Base-by-base conservation (phyloP, 2,113 vertebrate genomes). In the Maccullochella peelii region DNA sequence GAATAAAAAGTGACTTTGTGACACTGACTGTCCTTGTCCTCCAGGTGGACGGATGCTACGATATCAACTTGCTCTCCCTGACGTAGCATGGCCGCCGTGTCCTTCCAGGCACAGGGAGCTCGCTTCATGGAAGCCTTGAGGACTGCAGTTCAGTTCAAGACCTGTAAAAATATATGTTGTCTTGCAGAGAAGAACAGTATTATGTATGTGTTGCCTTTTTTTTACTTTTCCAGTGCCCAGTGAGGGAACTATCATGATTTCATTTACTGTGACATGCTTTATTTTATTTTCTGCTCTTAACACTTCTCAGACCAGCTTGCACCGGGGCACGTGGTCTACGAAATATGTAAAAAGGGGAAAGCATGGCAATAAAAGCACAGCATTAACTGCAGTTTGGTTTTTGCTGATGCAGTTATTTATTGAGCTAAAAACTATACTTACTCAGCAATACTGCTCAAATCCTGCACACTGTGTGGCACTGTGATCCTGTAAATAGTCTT, bases 31-130 rank as follows among this genome's bases (percentile, higher is more conserved):
- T 16, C 15, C 15, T 16, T 49, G 47, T 18, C 16, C 47, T 6
- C 14, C 95, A 99, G 98, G 98, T 99, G 91, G 97, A 98, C 1
- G 98, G 98, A 87, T 97, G 97, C 93, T 99, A 99, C 0, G 97
- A 99, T 58, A 92, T 99, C 91, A 97, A 97, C 88, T 82, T 98
- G 69, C 96, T 99, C 4, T 98, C 97, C 11, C 97, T 98, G 89
- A 97, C 95, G 0, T 99, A 91, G 96, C 27, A 44, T 9, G 2
- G 36, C 2, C 9, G 1, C 11, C 10, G 30, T 8, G 21, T n/a
- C 8, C 21, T 21, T 10, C 14, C n/a, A 3, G n/a, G 12, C 0
- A 21, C 21, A 14, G 20, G 25, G 15, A 12, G 33, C 20, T 67
- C 33, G n/a, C 10, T 25, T 2, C 14, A 16, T 4, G 5, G 54